Conservation (phyloP, 2,888 invertebrate species). For the Priocnemis perturbator region DNA sequence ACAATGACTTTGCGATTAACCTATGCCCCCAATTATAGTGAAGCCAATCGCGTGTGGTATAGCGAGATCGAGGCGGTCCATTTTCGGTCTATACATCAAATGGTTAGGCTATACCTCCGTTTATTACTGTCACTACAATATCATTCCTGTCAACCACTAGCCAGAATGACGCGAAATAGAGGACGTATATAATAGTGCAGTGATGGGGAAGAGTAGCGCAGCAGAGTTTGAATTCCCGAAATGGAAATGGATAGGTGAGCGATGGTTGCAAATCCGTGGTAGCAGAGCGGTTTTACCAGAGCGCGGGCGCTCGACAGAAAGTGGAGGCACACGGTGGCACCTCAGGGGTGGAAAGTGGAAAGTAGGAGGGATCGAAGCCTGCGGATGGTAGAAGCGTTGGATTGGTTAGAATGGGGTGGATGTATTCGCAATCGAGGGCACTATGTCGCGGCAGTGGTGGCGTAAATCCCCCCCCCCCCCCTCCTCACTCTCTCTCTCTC, state of each 20-base stretch:
- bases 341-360: conserved; percentile 29
- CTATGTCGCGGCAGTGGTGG: conserved; percentile 68
- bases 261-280: neutral
- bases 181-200: conserved; percentile 56
- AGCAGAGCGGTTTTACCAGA: neutral
- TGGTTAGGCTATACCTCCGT: no score
- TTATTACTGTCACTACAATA: no score
- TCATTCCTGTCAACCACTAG: no score
- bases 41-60: no score
- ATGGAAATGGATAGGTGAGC: conserved; percentile 6
- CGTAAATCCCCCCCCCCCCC: conserved; percentile 41
- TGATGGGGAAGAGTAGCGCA: no score
- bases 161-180: conserved; percentile 43
- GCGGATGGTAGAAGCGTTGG: conserved; percentile 62
- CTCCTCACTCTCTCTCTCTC: conserved; percentile 12
- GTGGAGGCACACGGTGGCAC: conserved; percentile 21
- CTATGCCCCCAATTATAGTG: no score
- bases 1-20: no score
- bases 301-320: neutral
- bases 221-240: conserved; percentile 29
- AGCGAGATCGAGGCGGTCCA: no score
- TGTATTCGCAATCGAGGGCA: conserved; percentile 71
- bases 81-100: no score
- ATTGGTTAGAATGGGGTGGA: conserved; percentile 61
- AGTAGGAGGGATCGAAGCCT: conserved; percentile 51